A percentile compares a stretch with the other conserved stretches of the same genome.
phyloP scores from a whole-genome alignment of 2,888 invertebrate species.

The Agrotis segetum region DNA sequence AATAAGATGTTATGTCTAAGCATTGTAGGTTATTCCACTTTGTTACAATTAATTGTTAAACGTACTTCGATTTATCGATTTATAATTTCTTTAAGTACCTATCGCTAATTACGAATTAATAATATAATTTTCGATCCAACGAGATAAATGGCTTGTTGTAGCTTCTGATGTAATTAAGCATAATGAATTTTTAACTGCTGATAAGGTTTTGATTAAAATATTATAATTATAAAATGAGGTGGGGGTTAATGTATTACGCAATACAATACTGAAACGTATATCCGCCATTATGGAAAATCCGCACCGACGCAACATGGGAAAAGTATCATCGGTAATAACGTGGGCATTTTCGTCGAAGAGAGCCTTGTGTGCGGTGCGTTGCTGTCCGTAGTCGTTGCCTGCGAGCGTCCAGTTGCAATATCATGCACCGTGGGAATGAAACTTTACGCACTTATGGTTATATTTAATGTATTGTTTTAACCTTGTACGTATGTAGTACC shows the following conservation, averaged over 20 bases:
- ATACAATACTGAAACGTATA: neutral
- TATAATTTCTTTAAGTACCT: slow-evolving; percentile 4
- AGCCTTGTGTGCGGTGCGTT: no score
- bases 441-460: no score
- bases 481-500: neutral
- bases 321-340: no score
- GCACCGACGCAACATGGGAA: no score
- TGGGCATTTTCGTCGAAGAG: no score
- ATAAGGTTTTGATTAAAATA: slow-evolving; percentile 22
- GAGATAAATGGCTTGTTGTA: slow-evolving; percentile 29
- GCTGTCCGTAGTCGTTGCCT: no score
- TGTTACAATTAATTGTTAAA: neutral
- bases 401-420: no score
- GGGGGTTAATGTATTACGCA: neutral
- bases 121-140: slow-evolving; percentile 14
- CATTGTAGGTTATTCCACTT: slow-evolving; percentile 1
- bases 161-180: slow-evolving; percentile 22
- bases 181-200: slow-evolving; percentile 16
- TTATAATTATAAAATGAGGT: slow-evolving; percentile 23
- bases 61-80: neutral
- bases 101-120: slow-evolving; percentile 16
- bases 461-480: no score
- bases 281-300: neutral
- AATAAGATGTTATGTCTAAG: slow-evolving; percentile 10
- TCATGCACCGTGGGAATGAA: no score